These are phyloP conservation scores for Urocynchramus pylzowi DNA, from an alignment of 2,113 vertebrate genomes.

Conservation along the genomic window DNA sequence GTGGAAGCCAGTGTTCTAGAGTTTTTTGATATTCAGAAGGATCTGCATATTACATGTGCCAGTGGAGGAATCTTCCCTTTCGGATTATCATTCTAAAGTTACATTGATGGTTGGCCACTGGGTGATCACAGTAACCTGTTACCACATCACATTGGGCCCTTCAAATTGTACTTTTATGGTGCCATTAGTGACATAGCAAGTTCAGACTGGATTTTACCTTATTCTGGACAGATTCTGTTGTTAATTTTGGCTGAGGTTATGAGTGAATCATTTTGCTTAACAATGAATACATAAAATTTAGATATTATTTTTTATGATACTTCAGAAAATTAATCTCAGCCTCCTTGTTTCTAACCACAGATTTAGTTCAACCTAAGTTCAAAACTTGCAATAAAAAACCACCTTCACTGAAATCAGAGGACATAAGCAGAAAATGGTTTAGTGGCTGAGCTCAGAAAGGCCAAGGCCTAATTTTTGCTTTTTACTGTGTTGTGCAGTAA, in stretches of 20 bases:
- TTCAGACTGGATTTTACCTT: background rate
- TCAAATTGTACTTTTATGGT: background rate
- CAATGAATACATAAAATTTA: background rate
- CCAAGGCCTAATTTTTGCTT: background rate
- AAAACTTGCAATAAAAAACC: background rate
- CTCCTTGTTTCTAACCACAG: background rate
- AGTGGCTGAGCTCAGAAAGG: background rate
- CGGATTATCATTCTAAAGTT: background rate
- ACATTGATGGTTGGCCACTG: background rate
- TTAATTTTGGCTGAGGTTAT: background rate
- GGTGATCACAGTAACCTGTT: background rate
- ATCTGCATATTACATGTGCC: background rate
- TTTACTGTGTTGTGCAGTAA: background rate
- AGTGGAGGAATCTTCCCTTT: background rate
- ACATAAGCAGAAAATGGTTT: background rate
- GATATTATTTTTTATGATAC: background rate
- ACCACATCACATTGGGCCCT: background rate
- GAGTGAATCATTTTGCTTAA: background rate
- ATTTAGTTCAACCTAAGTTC: background rate
- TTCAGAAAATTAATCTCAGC: background rate
- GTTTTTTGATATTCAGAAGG: background rate
- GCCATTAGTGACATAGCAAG: background rate
- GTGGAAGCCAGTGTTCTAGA: rapidly evolving
- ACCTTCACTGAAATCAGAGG: background rate
- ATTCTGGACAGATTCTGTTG: background rate